Evolutionary conservation across 2,888 invertebrate species (phyloP), one percentile per base, ranked within the genome.

Genomic region (Andrena fulva): DNA sequence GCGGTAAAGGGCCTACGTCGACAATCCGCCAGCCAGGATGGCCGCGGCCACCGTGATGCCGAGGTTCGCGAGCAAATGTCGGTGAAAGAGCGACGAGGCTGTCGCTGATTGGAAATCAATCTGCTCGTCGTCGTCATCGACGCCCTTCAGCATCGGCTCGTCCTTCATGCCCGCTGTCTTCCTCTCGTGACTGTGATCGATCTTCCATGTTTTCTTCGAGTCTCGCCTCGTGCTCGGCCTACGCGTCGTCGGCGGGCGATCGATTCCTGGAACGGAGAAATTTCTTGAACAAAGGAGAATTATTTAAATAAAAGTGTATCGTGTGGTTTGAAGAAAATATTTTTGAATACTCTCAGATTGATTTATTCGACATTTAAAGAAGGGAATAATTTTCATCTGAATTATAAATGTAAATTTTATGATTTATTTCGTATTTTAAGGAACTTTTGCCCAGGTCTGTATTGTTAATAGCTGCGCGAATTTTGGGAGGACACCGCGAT

Each of bases 91-190:
- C 77, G 90, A 88, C 60, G 91, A 90, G 68, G 92, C 91, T 50
- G 89, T 90, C 52, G 91, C 90, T 71, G 92, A 91, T 85, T 91
- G 89, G 79, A 91, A 91, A 89, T 92, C 91, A 75, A 90, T 89
- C 85, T 89, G 89, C 48, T 91, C 92, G 56, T 90, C 90, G 69
- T 87, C 90, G 62, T 85, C 87, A 27, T 90, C 90, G 71, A 85
- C 85, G n/a, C 90, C 91, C 75, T 91, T 92, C 70, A 88, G 64
- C 80, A 89, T 88, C 75, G 91, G 87, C 70, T 91, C 92, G 83
- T 93, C 93, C 83, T 90, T 91, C 89, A 92, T 92, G 27, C 91
- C 93, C 1, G 90, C 91, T 1, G 88, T 88, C 71, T 92, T 91
- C 75, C 92, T 92, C 50, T 92, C 92, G 77, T 91, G 87, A 16